Evolutionary conservation across 2,797 vertebrate species (phyloP).

Genomic region (Rhinichthys osculus): DNA sequence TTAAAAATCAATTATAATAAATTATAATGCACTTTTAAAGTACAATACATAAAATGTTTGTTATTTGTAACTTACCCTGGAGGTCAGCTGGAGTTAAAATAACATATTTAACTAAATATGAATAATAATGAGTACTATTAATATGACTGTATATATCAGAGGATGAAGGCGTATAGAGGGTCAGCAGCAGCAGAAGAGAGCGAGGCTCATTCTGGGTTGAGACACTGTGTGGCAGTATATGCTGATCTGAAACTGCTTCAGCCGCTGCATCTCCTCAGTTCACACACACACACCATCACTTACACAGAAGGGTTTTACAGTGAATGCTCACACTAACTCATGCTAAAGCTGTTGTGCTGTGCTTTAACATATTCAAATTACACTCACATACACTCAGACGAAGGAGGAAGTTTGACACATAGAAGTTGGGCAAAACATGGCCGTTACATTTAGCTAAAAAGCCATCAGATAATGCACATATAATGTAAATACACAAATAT

Average conservation of each 20-base stretch:
- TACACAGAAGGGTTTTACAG: neutral
- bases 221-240: slow-evolving; percentile 83
- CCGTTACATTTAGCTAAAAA: too few relatives aligned
- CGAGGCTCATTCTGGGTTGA: slow-evolving; percentile 60
- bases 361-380: neutral
- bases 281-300: neutral
- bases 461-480: too few relatives aligned
- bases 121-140: neutral
- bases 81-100: neutral
- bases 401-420: too few relatives aligned
- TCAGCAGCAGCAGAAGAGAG: neutral
- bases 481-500: too few relatives aligned
- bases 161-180: neutral
- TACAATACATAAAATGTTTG: neutral
- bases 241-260: slow-evolving; percentile 67
- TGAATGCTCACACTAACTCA: neutral
- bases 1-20: neutral
- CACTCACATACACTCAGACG: neutral
- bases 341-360: neutral
- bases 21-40: neutral
- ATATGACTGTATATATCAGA: neutral
- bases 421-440: too few relatives aligned
- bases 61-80: neutral
- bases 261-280: neutral
- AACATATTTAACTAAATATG: neutral